Percentiles rank a stretch among this genome's conserved stretches.
phyloP scores from a whole-genome alignment of 2,113 vertebrate species.

The Corynorhinus townsendii region DNA sequence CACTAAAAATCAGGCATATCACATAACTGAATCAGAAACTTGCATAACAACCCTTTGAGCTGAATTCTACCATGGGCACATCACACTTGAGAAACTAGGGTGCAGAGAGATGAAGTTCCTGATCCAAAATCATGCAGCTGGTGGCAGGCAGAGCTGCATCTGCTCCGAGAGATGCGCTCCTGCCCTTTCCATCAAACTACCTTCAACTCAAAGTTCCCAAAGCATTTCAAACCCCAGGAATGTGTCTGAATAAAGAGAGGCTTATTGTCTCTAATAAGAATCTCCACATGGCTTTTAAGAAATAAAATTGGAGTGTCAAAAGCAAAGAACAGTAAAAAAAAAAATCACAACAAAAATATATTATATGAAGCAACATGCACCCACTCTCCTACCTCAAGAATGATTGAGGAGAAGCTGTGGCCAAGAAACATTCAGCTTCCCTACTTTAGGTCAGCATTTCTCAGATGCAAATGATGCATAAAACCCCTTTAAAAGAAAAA shows the following conservation, averaged over 20 bases:
- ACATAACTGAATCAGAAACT: background rate
- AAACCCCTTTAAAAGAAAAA: background rate
- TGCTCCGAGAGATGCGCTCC: accelerated
- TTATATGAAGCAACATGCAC: background rate
- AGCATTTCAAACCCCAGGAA: background rate
- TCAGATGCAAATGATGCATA: background rate
- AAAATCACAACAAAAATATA: background rate
- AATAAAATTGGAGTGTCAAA: background rate
- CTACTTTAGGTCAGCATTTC: background rate
- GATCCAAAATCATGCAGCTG: background rate
- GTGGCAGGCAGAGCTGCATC: background rate
- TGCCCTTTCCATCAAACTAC: background rate
- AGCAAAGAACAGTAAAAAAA: background rate
- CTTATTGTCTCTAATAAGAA: background rate
- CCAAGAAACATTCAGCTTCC: background rate
- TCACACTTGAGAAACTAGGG: background rate
- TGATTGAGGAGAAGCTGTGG: background rate
- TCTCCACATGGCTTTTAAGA: background rate
- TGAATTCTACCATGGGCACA: background rate
- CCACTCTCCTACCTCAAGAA: background rate
- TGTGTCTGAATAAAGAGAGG: background rate
- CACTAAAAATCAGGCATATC: background rate
- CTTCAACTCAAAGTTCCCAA: background rate
- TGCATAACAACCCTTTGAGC: background rate
- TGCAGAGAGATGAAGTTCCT: background rate